Evolutionary conservation across 37 sponge, comb jelly and placozoan species (phyloP), one percentile per base, ranked within the genome.

Genomic region (Ephydatia muelleri): DNA sequence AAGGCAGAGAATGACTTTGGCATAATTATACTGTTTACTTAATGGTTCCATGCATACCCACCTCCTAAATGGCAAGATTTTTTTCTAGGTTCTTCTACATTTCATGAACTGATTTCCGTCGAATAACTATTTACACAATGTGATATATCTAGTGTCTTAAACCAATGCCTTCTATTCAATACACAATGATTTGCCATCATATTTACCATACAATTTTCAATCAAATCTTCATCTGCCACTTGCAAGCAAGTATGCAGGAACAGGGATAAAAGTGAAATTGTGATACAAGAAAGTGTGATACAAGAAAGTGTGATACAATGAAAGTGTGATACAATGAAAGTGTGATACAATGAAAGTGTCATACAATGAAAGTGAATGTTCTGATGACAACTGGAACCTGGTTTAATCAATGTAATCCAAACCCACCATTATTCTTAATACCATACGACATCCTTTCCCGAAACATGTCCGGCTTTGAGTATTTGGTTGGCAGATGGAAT

Each of bases 301-400:
- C 57, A 57, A 57, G 12, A 57, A 57, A 57, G 57, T 57, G 57
- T 57, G 57, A 57, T 57, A 57, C 57, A 57, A 57, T 14, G 57
- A 57, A 57, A 57, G 57, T 57, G 57, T 57, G 57, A 57, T 57
- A 57, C 57, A 57, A 57, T 14, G 57, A 57, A 57, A 57, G 57
- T 57, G 57, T 57, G 57, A 57, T 57, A 57, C 57, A 57, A 57
- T 14, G 57, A 57, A 57, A 57, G 57, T 57, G 57, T 57, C 19
- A 57, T 57, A 57, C 57, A 57, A 57, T 57, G 57, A 57, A 57
- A 57, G 57, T 57, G 57, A 57, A 57, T 57, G 57, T 57, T 57
- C 57, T 57, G 57, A 57, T 57, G 57, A 57, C 57, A 57, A 57
- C 57, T 57, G 57, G 57, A 57, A 57, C 57, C 57, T 57, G 6